Conservation (phyloP, 92 coral and sea anemone genomes). For the Galaxea fascicularis region DNA sequence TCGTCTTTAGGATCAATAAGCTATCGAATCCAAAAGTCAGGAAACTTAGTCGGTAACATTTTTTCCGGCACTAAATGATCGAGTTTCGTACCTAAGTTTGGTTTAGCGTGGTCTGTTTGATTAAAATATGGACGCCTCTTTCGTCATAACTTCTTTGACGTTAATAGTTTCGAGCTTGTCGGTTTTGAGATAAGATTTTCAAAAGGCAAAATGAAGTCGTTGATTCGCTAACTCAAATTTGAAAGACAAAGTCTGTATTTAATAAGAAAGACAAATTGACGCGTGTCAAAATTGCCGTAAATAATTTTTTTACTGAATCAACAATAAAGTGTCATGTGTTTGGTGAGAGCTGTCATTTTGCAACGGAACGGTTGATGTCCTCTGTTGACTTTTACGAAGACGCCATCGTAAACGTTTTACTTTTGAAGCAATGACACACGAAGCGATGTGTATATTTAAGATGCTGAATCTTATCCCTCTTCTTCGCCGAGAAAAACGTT, state of each 20-base stretch:
- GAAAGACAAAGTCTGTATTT: slow-evolving; percentile 21
- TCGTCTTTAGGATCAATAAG: too few species aligned
- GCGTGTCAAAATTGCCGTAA: slow-evolving; percentile 5
- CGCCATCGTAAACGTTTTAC: neutral
- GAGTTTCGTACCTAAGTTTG: neutral
- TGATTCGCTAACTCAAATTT: slow-evolving; percentile 21
- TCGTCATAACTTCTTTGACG: neutral
- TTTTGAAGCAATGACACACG: slow-evolving; percentile 14
- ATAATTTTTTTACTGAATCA: neutral
- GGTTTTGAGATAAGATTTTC: neutral
- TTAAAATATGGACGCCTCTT: neutral
- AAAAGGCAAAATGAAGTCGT: neutral
- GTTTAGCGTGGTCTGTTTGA: neutral
- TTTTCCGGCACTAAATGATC: too few species aligned
- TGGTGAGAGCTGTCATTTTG: slow-evolving; percentile 7
- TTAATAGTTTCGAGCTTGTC: neutral
- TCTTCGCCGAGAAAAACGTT: slow-evolving; percentile 24
- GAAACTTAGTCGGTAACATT: too few species aligned
- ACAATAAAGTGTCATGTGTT: neutral
- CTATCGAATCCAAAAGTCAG: too few species aligned
- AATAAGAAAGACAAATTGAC: slow-evolving; percentile 33
- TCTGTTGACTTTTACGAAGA: neutral
- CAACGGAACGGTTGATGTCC: neutral
- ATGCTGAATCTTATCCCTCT: slow-evolving; percentile 29
- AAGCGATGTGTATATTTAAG: neutral